Percentiles rank a stretch among this genome's conserved stretches.
Evolutionary conservation across 2,888 invertebrate species (phyloP).

Genomic region (Erebia ligea): DNA sequence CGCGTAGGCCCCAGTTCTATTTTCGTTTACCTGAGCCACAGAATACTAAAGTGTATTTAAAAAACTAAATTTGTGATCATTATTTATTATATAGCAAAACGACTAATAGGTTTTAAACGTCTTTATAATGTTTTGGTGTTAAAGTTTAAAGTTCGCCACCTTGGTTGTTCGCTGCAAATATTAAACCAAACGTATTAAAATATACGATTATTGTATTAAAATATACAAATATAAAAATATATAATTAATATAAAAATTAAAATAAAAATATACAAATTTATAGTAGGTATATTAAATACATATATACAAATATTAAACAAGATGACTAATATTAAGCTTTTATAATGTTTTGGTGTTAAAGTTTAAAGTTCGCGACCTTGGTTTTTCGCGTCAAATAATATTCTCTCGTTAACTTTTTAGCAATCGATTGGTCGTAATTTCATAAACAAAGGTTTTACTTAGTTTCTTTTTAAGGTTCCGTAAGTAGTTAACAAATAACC

Average conservation of each 20-base stretch:
- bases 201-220: too few relatives aligned
- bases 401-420: background rate
- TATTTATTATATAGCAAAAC: too few relatives aligned
- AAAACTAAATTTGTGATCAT: too few relatives aligned
- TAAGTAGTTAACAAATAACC: background rate
- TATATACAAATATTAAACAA: background rate
- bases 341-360: background rate
- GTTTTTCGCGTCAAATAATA: background rate
- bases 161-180: background rate
- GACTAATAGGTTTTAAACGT: background rate
- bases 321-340: too few relatives aligned
- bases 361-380: constrained; percentile 13
- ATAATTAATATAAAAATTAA: too few relatives aligned
- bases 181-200: too few relatives aligned
- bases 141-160: constrained; percentile 8
- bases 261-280: too few relatives aligned
- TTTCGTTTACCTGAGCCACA: too few relatives aligned
- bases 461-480: background rate
- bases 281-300: too few relatives aligned
- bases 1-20: too few relatives aligned
- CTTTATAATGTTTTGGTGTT: background rate
- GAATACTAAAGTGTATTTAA: too few relatives aligned
- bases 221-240: too few relatives aligned
- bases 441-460: background rate
- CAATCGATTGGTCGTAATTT: background rate